A percentile compares a stretch with the other conserved stretches of the same genome.
Evolutionary conservation across 2,797 vertebrate species (phyloP).

Genomic region (Leontopithecus rosalia): DNA sequence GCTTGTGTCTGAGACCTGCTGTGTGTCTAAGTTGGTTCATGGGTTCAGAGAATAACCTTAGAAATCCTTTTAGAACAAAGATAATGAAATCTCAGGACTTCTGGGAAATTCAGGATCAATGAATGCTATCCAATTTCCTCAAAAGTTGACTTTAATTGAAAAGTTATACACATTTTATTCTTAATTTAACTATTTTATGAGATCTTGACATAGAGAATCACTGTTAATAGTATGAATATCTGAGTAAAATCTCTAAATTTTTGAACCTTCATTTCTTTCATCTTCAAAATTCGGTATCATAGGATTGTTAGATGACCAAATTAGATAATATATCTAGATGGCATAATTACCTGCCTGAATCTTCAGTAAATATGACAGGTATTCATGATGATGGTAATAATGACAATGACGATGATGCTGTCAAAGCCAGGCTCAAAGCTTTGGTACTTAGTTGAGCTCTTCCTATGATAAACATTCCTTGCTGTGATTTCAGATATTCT

Average conservation of each 20-base stretch:
- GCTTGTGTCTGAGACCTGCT: slow-evolving; percentile 39
- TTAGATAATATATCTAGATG: background rate
- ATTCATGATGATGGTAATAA: background rate
- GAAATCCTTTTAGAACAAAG: slow-evolving; percentile 10
- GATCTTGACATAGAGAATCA: background rate
- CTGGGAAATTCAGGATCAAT: background rate
- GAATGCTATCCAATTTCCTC: background rate
- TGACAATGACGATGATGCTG: background rate
- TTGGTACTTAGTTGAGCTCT: background rate
- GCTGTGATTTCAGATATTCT: background rate
- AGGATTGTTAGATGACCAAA: background rate
- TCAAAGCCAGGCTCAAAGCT: background rate
- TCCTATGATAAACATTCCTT: background rate
- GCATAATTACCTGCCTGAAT: background rate
- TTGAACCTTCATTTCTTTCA: background rate
- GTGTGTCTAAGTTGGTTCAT: background rate
- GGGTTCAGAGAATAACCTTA: background rate
- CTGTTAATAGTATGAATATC: background rate
- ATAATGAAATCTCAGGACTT: background rate
- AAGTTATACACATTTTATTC: background rate
- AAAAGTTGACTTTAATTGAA: background rate
- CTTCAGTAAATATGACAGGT: background rate
- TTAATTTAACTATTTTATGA: background rate
- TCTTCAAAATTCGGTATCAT: background rate
- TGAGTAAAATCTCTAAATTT: background rate